phyloP scores from a whole-genome alignment of 1,140 invertebrate species.

The Campoletis sonorensis region DNA sequence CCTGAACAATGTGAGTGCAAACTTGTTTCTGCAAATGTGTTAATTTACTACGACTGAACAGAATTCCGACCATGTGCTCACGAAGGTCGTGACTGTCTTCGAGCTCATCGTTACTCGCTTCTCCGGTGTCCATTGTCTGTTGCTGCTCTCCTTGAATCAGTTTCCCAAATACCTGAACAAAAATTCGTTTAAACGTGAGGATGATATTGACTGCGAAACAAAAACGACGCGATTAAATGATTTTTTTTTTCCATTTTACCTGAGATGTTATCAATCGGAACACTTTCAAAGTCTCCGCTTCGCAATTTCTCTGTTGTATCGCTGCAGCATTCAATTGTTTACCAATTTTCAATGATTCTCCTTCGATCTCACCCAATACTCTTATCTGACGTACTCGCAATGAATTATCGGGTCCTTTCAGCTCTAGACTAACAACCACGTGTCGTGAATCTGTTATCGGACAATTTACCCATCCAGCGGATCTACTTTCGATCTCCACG shows the following conservation, averaged over 20 bases:
- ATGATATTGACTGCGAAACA: background rate
- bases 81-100: slow-evolving; percentile 91
- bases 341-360: slow-evolving; percentile 76
- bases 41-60: slow-evolving; percentile 95
- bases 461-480: slow-evolving; percentile 92
- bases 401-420: slow-evolving; percentile 94
- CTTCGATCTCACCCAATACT: slow-evolving; percentile 79
- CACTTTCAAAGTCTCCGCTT: slow-evolving; percentile 94
- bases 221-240: background rate
- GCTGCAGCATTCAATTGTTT: slow-evolving; percentile 77
- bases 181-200: slow-evolving; percentile 22
- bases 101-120: slow-evolving; percentile 76
- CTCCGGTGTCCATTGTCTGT: slow-evolving; percentile 66
- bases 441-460: slow-evolving; percentile 80
- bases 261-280: slow-evolving; percentile 96
- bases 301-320: slow-evolving; percentile 92
- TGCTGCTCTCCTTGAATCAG: slow-evolving; percentile 82
- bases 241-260: slow-evolving; percentile 76
- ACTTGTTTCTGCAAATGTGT: slow-evolving; percentile 97
- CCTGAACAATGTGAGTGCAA: slow-evolving; percentile 90
- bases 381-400: slow-evolving; percentile 91
- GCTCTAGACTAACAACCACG: slow-evolving; percentile 84
- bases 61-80: slow-evolving; percentile 97
- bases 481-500: slow-evolving; percentile 89
- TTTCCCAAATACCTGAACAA: slow-evolving; percentile 91